Evolutionary conservation across 2,113 vertebrate genomes (phyloP).

Genomic region (Seriola rivoliana): DNA sequence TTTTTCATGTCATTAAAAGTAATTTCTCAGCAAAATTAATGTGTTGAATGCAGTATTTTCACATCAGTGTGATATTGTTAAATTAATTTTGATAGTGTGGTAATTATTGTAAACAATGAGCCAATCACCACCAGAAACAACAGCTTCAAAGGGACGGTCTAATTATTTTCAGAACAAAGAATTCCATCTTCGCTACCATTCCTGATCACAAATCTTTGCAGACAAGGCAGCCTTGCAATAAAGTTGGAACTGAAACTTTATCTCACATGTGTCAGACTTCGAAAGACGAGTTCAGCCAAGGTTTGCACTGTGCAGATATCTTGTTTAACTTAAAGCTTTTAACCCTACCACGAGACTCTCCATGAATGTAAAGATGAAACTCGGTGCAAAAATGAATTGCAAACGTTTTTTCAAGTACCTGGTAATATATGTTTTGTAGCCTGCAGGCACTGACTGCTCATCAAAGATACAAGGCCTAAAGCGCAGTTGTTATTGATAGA

Average conservation of each 20-base stretch:
- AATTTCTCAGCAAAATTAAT: constrained; percentile 48
- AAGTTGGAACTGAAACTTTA: constrained; percentile 20
- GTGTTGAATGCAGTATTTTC: constrained; percentile 29
- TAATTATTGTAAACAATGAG: constrained; percentile 72
- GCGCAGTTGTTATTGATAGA: constrained; percentile 65
- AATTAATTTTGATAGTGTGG: constrained; percentile 46
- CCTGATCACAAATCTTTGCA: constrained; percentile 29
- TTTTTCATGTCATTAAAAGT: constrained; percentile 42
- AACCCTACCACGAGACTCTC: constrained; percentile 21
- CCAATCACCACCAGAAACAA: constrained; percentile 43
- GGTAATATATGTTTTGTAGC: constrained; percentile 57
- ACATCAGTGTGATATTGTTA: constrained; percentile 35
- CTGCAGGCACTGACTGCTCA: constrained; percentile 53
- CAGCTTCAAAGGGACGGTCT: constrained; percentile 34
- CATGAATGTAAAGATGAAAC: constrained; percentile 30
- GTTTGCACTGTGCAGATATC: constrained; percentile 8
- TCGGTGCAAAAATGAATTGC: constrained; percentile 1
- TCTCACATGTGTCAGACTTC: constrained; percentile 31
- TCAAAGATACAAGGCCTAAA: constrained; percentile 52
- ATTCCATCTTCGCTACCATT: not conserved
- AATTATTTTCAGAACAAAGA: constrained; percentile 56
- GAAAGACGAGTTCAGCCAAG: constrained; percentile 41
- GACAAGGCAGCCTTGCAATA: constrained; percentile 2
- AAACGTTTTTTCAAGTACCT: constrained; percentile 37
- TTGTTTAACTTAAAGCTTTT: constrained; percentile 37